phyloP scores from a whole-genome alignment of 2,113 vertebrate species.

The Cichladusa arquata region DNA sequence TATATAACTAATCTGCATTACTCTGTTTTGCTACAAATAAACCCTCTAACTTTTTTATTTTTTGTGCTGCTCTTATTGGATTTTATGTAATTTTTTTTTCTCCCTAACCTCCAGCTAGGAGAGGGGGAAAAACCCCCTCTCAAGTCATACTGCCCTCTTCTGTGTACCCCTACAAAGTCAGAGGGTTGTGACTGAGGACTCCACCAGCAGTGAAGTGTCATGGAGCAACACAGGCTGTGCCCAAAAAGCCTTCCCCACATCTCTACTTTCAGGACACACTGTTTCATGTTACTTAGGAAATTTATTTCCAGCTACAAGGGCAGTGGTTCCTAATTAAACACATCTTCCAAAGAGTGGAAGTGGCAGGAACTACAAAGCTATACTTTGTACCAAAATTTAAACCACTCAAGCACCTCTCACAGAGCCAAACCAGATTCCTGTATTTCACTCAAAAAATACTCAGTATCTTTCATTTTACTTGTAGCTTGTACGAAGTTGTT shows the following conservation, averaged over 20 bases:
- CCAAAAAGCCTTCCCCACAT: neutral
- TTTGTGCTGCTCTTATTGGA: neutral
- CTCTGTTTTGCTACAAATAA: neutral
- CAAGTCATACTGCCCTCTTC: neutral
- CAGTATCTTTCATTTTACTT: neutral
- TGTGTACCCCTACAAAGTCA: neutral
- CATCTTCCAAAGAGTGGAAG: neutral
- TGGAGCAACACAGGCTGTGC: neutral
- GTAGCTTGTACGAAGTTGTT: neutral
- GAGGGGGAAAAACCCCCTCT: rapidly evolving
- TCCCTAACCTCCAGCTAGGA: neutral
- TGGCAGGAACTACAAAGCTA: neutral
- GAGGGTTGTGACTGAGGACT: neutral
- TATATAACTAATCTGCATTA: neutral
- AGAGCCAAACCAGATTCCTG: neutral
- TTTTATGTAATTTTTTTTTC: neutral
- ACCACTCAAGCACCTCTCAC: neutral
- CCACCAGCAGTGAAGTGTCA: neutral
- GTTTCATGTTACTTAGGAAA: neutral
- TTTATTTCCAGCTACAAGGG: neutral
- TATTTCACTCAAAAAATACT: neutral
- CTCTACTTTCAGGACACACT: neutral
- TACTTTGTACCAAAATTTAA: neutral
- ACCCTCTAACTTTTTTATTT: neutral
- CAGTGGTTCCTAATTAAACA: neutral